Base-by-base conservation (phyloP, 2,113 vertebrate genomes). In the Aix galericulata region DNA sequence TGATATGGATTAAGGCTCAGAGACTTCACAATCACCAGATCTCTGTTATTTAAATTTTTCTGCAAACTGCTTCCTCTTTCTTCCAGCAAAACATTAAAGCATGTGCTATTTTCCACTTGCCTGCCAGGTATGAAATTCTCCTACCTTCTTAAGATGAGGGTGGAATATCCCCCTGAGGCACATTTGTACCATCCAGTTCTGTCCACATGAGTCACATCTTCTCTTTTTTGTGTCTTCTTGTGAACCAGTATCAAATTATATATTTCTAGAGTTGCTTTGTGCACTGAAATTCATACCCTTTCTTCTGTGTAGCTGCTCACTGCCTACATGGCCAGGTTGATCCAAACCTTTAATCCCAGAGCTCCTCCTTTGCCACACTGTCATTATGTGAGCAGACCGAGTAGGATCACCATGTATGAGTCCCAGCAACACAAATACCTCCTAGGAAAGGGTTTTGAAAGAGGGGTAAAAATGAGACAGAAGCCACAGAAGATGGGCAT, bases 261-360 rank as follows among this genome's bases (percentile, higher is more conserved):
- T 15, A 17, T 4, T 53, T 50, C 52, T 86, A 66, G 42, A 67
- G 36, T 42, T 31, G 46, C 25, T 14, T 5, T 59, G 7, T 6
- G 10, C 12, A 32, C 13, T 60, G 38, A 44, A 71, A 15, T 9
- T 79, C 2, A 0, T 46, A 36, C 6, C 4, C 3, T 55, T 40
- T 44, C 9, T 3, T 53, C 44, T 88, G 34, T 18, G 13, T 9
- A 55, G 36, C 25, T 77, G 31, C 46, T 60, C 21, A 2, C 5
- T 40, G 34, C 16, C n/a, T 27, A 40, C 6, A 1, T 0, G 0
- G 13, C 17, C 2, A 0, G 7, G 26, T 36, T 44, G 20, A 31
- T 48, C 22, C n/a, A 6, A 2, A 13, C 6, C 22, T 4, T 26
- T 26, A 59, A 23, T 38, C 27, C 22, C 17, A 31, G 58, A 68